Evolutionary conservation across 1,140 invertebrate genomes (phyloP).

Genomic region (Melipona quadrifasciata): DNA sequence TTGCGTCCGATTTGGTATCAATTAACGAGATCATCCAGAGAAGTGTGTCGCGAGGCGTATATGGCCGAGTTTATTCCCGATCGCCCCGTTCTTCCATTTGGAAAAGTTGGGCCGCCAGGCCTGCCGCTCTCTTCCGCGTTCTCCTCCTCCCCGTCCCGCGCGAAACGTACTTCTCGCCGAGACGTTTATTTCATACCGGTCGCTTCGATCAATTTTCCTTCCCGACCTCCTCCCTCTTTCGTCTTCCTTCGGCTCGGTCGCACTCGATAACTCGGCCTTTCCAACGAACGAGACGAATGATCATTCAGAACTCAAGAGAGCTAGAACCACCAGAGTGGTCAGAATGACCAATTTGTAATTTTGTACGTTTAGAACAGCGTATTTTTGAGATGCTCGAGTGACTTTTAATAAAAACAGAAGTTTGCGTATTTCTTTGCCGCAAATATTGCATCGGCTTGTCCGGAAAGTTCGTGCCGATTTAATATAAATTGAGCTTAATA

Average conservation of each 20-base stretch:
- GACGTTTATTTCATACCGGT: slow-evolving; percentile 32
- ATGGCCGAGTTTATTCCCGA: slow-evolving; percentile 25
- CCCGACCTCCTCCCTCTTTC: background rate
- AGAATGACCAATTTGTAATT: too few relatives aligned
- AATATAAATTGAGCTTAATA: too few relatives aligned
- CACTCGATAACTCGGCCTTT: slow-evolving; percentile 3
- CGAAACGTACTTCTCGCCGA: slow-evolving; percentile 25
- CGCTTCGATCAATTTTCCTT: slow-evolving; percentile 23
- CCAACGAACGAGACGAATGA: slow-evolving; percentile 13
- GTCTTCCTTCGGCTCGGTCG: background rate
- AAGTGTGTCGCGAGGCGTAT: background rate
- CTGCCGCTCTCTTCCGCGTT: slow-evolving; percentile 11
- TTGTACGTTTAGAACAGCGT: too few relatives aligned
- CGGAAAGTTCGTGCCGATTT: too few relatives aligned
- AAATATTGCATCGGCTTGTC: too few relatives aligned
- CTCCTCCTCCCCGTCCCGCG: background rate
- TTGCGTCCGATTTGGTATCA: slow-evolving; percentile 60
- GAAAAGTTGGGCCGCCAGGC: slow-evolving; percentile 6
- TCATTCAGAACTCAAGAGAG: slow-evolving; percentile 16
- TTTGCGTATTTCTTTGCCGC: too few relatives aligned
- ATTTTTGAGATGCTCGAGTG: too few relatives aligned
- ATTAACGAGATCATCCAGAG: slow-evolving; percentile 56
- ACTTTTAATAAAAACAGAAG: too few relatives aligned
- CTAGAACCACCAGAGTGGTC: too few relatives aligned
- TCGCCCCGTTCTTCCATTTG: background rate